Evolutionary conservation across 2,888 invertebrate species (phyloP).

Genomic region (Gordius sp.): DNA sequence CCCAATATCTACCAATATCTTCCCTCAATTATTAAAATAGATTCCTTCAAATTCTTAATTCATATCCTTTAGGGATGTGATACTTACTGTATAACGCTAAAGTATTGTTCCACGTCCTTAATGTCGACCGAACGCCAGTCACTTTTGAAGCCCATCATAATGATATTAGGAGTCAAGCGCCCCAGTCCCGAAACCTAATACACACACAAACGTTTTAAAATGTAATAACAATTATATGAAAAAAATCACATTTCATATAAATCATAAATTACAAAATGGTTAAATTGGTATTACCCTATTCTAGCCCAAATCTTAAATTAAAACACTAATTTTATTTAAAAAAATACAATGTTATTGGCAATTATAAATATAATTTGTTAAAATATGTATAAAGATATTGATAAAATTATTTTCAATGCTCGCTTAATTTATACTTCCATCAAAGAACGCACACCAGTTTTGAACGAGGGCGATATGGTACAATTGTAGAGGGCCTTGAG

Average conservation of each 20-base stretch:
- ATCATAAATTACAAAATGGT: not conserved
- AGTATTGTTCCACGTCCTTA: constrained; percentile 55
- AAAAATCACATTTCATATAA: not conserved
- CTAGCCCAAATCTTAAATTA: not conserved
- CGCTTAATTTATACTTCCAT: constrained; percentile 44
- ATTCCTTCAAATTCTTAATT: too few relatives aligned
- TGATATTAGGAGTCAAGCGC: constrained; percentile 68
- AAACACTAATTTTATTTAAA: not conserved
- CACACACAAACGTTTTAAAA: constrained; percentile 22
- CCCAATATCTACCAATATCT: too few relatives aligned
- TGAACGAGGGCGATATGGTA: constrained; percentile 27
- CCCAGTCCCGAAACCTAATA: constrained; percentile 50
- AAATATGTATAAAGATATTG: not conserved
- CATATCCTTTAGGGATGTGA: not conserved
- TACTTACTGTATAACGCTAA: constrained; percentile 75
- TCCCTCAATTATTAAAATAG: too few relatives aligned
- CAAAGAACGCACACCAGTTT: constrained; percentile 47
- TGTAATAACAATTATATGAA: not conserved
- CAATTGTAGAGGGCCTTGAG: constrained; percentile 64
- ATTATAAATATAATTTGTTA: not conserved
- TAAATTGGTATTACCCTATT: not conserved
- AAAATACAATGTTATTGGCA: not conserved
- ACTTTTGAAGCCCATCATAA: constrained; percentile 72
- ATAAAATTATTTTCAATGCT: not conserved
- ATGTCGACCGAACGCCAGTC: constrained; percentile 46